Evolutionary conservation across 2,113 vertebrate genomes (phyloP).

Genomic region (Rhea pennata): DNA sequence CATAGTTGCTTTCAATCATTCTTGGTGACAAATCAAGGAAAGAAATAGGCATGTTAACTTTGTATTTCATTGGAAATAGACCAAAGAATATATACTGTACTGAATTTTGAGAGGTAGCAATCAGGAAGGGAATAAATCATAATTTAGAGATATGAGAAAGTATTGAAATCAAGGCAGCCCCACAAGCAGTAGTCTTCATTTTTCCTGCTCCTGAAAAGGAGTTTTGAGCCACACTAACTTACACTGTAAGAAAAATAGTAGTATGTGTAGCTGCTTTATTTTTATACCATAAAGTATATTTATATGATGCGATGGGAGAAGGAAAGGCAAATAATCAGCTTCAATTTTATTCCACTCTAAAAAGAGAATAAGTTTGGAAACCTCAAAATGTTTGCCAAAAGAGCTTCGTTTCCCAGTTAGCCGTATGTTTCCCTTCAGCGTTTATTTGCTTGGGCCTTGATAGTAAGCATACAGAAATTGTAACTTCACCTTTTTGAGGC

Average conservation of each 20-base stretch:
- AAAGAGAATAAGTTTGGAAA: background rate
- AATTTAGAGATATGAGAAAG: background rate
- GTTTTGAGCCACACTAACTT: background rate
- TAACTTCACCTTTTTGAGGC: background rate
- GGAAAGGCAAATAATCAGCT: background rate
- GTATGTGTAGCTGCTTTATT: background rate
- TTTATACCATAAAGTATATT: background rate
- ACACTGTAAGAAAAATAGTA: background rate
- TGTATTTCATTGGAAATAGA: background rate
- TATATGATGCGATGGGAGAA: background rate
- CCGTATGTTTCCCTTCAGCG: rapidly evolving
- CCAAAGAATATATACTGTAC: background rate
- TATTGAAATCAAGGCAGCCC: background rate
- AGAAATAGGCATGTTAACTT: background rate
- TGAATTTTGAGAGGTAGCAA: background rate
- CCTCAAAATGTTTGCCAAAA: background rate
- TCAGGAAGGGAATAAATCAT: background rate
- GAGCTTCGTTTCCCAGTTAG: background rate
- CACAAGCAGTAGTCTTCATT: rapidly evolving
- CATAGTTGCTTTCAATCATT: background rate
- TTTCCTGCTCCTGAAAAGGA: background rate
- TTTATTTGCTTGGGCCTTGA: background rate
- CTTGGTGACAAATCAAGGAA: background rate
- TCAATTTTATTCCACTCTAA: background rate
- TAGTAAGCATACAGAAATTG: background rate